Evolutionary conservation across 2,888 invertebrate species (phyloP), one percentile per base, ranked within the genome.

Genomic region (Ornithoptera alexandrae): DNA sequence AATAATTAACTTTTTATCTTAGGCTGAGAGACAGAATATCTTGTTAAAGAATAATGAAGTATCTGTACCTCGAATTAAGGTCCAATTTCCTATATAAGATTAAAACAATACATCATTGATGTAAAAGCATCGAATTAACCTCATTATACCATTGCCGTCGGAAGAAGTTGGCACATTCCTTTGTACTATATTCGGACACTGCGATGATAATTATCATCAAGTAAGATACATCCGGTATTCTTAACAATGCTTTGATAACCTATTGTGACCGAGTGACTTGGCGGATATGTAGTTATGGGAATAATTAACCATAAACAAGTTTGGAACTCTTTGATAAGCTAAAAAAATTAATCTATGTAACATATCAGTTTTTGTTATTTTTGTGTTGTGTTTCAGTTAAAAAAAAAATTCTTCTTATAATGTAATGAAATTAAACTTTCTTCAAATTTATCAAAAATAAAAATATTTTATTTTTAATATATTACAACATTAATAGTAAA

Each of bases 51-150:
- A 36, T 61, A 39, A 61, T 6, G 39, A 8, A 61, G 17, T 36
- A 36, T 36, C 30, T 39, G 17, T n/a, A 7, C 0, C n/a, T 30
- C 12, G 30, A 42, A 42, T 56, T 56, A 50, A 20, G 15, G 62
- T 63, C 1, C 30, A 59, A 30, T 64, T 36, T 59, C 58, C 36
- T 53, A 36, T 18, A 69, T 60, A 56, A 12, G n/a, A 57, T 39
- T 15, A 36, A 58, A 18, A 70, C 62, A 70, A 70, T 66, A 50
- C 58, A 66, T 59, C 7, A 69, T 69, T 62, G 8, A 39, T 10
- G 24, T 12, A 24, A 17, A 60, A 62, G n/a, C 18, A 20, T 24
- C 17, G 20, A 30, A 50, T 17, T 6, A 24, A 12, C 24, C 65
- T 39, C 58, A n/a, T n/a, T 30, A 36, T 62, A 57, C n/a, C 46